Conservation (phyloP, 2,113 vertebrate species). For the Elachura formosa region DNA sequence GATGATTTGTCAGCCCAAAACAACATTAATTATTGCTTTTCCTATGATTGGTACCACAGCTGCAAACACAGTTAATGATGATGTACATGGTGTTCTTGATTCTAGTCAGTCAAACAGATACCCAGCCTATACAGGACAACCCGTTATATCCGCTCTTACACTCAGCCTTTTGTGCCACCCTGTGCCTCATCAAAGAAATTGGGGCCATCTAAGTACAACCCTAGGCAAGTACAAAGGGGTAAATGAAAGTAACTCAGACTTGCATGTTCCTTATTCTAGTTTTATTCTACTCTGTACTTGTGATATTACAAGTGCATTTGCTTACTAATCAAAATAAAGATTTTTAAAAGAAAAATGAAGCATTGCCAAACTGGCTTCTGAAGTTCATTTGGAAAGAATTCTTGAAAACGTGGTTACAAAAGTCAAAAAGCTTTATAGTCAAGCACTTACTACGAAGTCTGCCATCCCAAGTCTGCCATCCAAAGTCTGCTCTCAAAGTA, state of each 20-base stretch:
- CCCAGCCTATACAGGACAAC: background rate
- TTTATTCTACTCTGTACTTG: background rate
- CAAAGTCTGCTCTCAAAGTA: background rate
- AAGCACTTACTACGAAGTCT: background rate
- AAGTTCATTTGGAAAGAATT: background rate
- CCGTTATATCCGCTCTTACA: background rate
- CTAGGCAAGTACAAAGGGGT: background rate
- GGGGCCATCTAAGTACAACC: background rate
- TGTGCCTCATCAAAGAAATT: background rate
- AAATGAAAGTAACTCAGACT: background rate
- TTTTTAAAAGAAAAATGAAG: background rate
- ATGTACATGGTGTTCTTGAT: accelerated
- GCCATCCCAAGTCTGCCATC: accelerated
- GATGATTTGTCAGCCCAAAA: background rate
- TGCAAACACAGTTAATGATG: background rate
- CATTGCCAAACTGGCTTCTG: background rate
- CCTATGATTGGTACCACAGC: background rate
- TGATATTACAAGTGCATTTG: background rate
- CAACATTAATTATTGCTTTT: background rate
- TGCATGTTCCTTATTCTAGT: background rate
- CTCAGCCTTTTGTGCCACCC: background rate
- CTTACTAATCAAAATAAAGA: background rate
- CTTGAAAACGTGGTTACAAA: background rate
- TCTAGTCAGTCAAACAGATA: background rate
- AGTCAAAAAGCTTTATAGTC: background rate